phyloP scores from a whole-genome alignment of 2,113 vertebrate genomes.

The Verasper variegatus region DNA sequence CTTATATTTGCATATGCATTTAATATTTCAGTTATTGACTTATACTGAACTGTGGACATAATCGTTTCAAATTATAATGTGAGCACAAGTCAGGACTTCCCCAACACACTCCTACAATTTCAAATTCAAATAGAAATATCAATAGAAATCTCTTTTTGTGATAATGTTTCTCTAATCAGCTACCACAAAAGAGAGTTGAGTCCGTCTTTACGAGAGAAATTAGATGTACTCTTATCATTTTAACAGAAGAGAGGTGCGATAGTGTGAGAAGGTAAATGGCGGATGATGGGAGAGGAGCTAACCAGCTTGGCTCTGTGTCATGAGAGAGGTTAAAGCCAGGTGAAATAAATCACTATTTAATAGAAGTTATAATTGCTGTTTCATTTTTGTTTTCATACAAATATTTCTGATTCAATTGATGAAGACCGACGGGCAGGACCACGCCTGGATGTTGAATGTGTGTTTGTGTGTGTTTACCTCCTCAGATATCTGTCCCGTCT shows the following conservation, averaged over 20 bases:
- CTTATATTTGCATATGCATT: no score
- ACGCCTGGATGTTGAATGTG: background rate
- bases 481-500: conserved; percentile 86
- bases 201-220: background rate
- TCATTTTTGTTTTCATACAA: background rate
- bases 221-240: background rate
- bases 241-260: background rate
- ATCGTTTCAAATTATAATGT: no score
- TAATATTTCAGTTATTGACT: no score
- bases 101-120: no score
- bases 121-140: no score
- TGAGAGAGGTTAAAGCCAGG: conserved; percentile 11
- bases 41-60: no score
- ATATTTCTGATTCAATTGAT: background rate
- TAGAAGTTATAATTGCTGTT: conserved; percentile 17
- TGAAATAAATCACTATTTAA: conserved; percentile 49
- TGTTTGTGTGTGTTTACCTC: conserved; percentile 84
- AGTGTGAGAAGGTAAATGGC: conserved; percentile 19
- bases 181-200: no score
- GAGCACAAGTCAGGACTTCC: background rate
- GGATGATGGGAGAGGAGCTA: conserved; percentile 26
- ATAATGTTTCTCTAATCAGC: background rate
- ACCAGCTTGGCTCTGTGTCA: conserved; percentile 19
- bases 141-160: no score
- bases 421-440: background rate